Evolutionary conservation across 2,888 invertebrate genomes (phyloP).

Genomic region (Abrostola triplasia): DNA sequence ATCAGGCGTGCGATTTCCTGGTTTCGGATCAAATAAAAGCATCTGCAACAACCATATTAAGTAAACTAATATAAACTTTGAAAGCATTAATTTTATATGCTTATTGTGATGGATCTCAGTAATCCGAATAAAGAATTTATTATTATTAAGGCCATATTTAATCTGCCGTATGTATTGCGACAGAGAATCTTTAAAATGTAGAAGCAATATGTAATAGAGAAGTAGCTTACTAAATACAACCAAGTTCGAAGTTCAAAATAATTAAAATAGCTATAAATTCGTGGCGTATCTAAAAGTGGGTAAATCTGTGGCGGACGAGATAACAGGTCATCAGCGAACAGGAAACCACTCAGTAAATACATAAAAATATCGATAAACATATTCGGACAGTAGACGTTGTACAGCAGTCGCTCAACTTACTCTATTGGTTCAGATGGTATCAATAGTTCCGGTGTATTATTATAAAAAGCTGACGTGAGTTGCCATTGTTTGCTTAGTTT

Average conservation of each 20-base stretch:
- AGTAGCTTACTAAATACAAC: too few species aligned
- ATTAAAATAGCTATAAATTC: conserved; percentile 12
- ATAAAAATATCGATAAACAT: conserved; percentile 27
- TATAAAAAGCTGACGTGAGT: background rate
- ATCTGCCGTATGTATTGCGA: too few species aligned
- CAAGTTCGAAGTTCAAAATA: background rate
- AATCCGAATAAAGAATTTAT: background rate
- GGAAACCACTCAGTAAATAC: conserved; percentile 13
- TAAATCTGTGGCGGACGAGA: conserved; percentile 18
- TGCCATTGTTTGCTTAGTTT: background rate
- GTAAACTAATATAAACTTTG: too few species aligned
- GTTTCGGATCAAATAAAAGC: background rate
- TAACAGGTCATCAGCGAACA: conserved; percentile 32
- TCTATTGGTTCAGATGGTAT: conserved; percentile 3
- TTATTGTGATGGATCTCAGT: too few species aligned
- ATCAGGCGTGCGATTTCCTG: background rate
- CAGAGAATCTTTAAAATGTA: too few species aligned
- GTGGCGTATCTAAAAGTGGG: conserved; percentile 9
- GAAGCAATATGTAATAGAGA: too few species aligned
- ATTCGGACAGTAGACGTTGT: conserved; percentile 9
- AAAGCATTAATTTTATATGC: too few species aligned
- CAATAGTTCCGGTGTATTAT: background rate
- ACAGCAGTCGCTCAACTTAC: background rate
- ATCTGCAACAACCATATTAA: background rate
- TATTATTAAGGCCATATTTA: too few species aligned